Conservation (phyloP, 2,888 invertebrate species). For the Elmis aenea region DNA sequence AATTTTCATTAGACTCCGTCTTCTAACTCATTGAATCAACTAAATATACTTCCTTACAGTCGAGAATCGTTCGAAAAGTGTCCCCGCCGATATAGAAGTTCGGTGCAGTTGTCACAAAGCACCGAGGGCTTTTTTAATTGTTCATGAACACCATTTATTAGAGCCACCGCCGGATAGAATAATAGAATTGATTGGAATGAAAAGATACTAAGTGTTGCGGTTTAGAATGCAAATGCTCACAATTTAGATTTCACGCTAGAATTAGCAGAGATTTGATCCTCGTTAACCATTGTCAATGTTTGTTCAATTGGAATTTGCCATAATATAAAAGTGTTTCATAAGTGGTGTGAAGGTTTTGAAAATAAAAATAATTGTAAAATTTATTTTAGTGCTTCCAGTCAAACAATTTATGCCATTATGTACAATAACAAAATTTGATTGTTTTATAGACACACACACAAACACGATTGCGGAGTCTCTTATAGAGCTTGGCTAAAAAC, state of each 20-base stretch:
- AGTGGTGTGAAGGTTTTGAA: no score
- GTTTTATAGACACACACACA: no score
- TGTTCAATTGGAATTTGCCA: conserved; percentile 19
- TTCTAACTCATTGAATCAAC: conserved; percentile 27
- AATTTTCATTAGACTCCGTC: conserved; percentile 31
- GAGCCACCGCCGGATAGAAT: conserved; percentile 18
- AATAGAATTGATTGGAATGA: conserved; percentile 31
- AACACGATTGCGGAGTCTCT: no score
- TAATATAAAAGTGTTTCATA: no score
- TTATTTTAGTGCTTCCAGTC: no score
- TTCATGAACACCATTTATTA: conserved; percentile 12
- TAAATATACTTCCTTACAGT: conserved; percentile 27
- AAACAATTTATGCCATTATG: no score
- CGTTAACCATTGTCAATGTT: conserved; percentile 18
- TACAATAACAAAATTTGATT: no score
- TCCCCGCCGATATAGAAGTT: conserved; percentile 18
- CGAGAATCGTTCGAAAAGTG: conserved; percentile 22
- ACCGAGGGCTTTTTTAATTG: conserved; percentile 14
- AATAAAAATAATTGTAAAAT: no score
- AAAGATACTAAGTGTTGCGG: conserved; percentile 31
- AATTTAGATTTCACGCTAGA: conserved; percentile 14
- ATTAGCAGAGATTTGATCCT: no score
- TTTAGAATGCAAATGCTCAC: conserved; percentile 27
- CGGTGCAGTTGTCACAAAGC: conserved; percentile 11
- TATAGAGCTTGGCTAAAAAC: no score